Base-by-base conservation (phyloP, 2,888 invertebrate genomes). In the Petrolisthes manimaculis region DNA sequence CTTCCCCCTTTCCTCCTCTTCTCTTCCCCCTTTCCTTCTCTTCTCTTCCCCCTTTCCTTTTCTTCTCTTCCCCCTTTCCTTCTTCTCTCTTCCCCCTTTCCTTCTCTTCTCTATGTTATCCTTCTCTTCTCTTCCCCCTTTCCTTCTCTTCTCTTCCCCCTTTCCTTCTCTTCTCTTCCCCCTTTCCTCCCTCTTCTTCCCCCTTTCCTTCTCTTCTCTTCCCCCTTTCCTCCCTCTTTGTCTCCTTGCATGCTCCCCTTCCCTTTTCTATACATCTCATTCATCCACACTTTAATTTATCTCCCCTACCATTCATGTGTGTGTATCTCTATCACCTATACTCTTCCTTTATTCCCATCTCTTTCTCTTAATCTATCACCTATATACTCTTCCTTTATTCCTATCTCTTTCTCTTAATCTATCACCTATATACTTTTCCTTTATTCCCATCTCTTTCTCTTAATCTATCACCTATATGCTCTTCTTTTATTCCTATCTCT, bases 31-130 rank as follows among this genome's bases (percentile, higher is more conserved):
- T 51, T 75, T 51, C 51, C 75, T 75, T 51, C 51, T 51, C 51
- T 51, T 75, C 75, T 75, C 75, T 75, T 51, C 51, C 75, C 51
- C 75, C 51, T 51, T 75, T 51, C 51, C 75, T 75, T 51, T 75
- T 51, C 51, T 51, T 75, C 75, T 75, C 75, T 75, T 51, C 51
- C 75, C 51, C 75, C 51, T 51, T 75, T 51, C 51, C 75, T 75
- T 51, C 51, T 51, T 75, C 75, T 75, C 75, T 75, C 75, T 75
- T 51, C 51, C 71, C 21, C 71, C 21, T 21, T 71, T 21, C 21
- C 71, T 71, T 21, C 18, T 5, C 18, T 14, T 9, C 71, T 71
- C 71, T 71, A 5, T 18, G 6, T 71, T 5, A 8, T 14, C 71
- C 18, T 21, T 5, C 71, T 14, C 18, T 14, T 5, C 21, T 14